These are phyloP conservation scores for Phainopepla nitens DNA, from an alignment of 2,113 vertebrate species.

Conservation along the genomic window DNA sequence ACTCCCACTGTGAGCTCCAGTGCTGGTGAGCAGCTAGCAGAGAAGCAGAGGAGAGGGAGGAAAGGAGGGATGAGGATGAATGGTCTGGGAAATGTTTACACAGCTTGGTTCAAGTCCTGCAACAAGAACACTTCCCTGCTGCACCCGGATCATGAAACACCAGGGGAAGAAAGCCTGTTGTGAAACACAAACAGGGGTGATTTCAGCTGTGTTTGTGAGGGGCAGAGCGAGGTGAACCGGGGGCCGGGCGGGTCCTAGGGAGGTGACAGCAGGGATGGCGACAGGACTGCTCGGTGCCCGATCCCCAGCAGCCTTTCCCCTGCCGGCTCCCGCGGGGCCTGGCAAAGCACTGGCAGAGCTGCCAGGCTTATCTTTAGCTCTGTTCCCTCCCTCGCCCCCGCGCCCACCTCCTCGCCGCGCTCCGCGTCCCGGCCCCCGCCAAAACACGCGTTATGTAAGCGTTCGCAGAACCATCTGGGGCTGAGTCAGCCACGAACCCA, in stretches of 20 bases:
- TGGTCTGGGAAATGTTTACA: background rate
- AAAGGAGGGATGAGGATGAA: background rate
- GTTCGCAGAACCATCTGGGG: constrained; percentile 33
- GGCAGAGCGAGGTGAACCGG: background rate
- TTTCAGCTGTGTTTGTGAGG: background rate
- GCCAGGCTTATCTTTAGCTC: constrained; percentile 66
- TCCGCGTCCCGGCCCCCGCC: constrained; percentile 54
- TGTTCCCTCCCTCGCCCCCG: constrained; percentile 60
- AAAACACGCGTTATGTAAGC: constrained; percentile 37
- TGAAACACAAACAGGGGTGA: too few relatives aligned
- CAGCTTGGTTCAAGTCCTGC: background rate
- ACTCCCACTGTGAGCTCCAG: background rate
- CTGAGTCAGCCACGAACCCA: constrained; percentile 45
- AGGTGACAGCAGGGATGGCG: accelerated
- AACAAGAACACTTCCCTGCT: background rate
- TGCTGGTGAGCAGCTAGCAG: background rate
- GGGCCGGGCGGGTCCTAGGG: background rate
- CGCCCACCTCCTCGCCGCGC: constrained; percentile 39
- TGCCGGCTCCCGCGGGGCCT: background rate
- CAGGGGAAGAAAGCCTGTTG: accelerated
- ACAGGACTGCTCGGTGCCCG: background rate
- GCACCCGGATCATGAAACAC: background rate
- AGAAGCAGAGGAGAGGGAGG: background rate
- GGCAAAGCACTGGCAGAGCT: background rate
- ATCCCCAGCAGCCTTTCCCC: constrained; percentile 13